phyloP scores from a whole-genome alignment of 2,113 vertebrate genomes.

The Rhea pennata region DNA sequence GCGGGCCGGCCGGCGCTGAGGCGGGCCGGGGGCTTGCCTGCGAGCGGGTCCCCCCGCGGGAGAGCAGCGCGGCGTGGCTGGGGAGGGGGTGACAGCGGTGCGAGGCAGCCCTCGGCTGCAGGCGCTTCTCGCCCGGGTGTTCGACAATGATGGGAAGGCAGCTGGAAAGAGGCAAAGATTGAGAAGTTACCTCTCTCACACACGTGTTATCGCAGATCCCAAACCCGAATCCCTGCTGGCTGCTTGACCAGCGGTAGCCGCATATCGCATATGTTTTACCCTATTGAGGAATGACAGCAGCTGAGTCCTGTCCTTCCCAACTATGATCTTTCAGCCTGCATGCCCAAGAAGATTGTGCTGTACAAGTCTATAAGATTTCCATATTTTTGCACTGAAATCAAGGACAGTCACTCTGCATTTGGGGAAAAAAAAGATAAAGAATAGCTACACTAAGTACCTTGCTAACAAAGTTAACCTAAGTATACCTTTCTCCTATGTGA shows the following conservation, averaged over 20 bases:
- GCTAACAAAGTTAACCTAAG: not conserved
- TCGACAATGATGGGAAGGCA: not conserved
- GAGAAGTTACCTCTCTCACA: not conserved
- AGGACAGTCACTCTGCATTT: not conserved
- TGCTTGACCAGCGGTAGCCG: not conserved
- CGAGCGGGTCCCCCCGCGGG: not conserved
- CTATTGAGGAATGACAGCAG: not conserved
- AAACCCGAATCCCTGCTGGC: fast-evolving
- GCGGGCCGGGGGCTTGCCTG: not conserved
- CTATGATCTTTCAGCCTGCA: not conserved
- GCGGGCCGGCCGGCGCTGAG: not conserved
- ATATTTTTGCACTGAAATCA: not conserved
- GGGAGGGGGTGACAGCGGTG: not conserved
- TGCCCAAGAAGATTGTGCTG: not conserved
- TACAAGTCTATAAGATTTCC: not conserved
- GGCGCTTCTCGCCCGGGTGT: not conserved
- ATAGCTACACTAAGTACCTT: not conserved
- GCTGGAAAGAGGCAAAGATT: not conserved
- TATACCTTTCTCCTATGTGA: not conserved
- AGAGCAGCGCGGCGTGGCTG: not conserved
- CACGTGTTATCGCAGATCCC: fast-evolving
- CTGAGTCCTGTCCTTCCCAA: not conserved
- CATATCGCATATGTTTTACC: not conserved
- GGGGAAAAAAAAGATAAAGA: not conserved
- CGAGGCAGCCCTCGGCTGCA: not conserved